Conservation (phyloP, 1,140 invertebrate species). For the Coenobita brevimanus region DNA sequence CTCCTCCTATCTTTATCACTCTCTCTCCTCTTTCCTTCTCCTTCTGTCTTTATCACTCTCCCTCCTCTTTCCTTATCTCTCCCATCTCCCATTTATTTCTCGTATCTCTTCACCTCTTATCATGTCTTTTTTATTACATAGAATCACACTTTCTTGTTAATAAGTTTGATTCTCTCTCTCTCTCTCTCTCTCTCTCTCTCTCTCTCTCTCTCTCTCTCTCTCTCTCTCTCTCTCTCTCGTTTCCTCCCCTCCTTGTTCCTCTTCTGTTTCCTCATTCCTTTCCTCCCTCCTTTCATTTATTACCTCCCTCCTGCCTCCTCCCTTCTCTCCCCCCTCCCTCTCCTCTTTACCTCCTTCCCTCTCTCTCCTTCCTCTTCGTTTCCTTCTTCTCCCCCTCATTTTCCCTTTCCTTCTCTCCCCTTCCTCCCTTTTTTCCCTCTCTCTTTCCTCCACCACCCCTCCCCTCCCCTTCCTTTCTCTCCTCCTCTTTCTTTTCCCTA, state of each 20-base stretch:
- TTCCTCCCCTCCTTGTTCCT: background rate
- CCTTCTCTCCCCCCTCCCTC: background rate
- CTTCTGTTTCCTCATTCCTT: background rate
- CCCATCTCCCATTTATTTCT: background rate
- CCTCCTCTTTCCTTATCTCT: background rate
- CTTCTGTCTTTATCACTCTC: too few species aligned
- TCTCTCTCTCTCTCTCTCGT: background rate
- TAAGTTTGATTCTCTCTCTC: background rate
- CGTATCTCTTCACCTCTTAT: background rate
- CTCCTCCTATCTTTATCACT: too few species aligned
- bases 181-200: background rate
- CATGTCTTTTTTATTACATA: background rate
- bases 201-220: background rate
- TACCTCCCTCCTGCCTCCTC: background rate
- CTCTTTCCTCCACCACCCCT: background rate
- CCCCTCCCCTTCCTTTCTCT: background rate
- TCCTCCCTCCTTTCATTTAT: background rate
- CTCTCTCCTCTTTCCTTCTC: too few species aligned
- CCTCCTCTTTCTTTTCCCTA: background rate
- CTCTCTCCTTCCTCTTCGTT: background rate
- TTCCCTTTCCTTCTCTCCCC: background rate
- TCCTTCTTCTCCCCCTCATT: background rate
- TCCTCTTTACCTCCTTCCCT: background rate
- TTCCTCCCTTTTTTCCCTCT: background rate
- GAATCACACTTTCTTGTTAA: background rate